phyloP scores from a whole-genome alignment of 2,888 invertebrate genomes.

The Tanaodytes sp. region DNA sequence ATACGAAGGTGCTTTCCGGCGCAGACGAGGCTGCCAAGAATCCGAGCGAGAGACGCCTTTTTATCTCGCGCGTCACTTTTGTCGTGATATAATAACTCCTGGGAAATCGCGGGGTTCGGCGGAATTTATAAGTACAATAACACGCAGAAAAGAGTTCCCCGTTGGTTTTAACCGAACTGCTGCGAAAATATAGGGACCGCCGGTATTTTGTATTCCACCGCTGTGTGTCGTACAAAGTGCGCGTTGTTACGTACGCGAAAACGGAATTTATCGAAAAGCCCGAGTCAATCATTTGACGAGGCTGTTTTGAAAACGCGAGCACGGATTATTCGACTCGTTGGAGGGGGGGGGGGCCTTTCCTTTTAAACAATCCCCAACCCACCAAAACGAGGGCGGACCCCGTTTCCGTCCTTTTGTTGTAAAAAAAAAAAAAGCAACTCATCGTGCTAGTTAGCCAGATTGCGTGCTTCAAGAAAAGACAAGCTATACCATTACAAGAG shows the following conservation, averaged over 20 bases:
- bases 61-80: slow-evolving; percentile 39
- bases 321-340: too few species aligned
- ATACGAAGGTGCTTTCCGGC: slow-evolving; percentile 56
- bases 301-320: too few species aligned
- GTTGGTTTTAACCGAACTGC: slow-evolving; percentile 25
- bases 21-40: slow-evolving; percentile 52
- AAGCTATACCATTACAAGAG: too few species aligned
- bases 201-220: slow-evolving; percentile 43
- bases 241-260: too few species aligned
- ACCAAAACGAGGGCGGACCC: too few species aligned
- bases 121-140: slow-evolving; percentile 41
- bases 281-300: slow-evolving; percentile 60
- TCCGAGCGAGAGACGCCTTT: slow-evolving; percentile 36
- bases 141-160: slow-evolving; percentile 5
- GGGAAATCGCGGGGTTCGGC: slow-evolving; percentile 19
- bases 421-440: too few species aligned
- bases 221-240: too few species aligned
- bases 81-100: slow-evolving; percentile 52
- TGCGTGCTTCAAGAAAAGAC: too few species aligned
- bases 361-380: too few species aligned
- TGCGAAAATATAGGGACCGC: slow-evolving; percentile 38
- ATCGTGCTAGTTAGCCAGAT: too few species aligned
- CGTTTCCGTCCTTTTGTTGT: too few species aligned
- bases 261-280: slow-evolving; percentile 57
- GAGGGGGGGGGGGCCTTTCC: too few species aligned